Percentiles rank a stretch among this genome's conserved stretches.
These are phyloP conservation scores for Ethmia dodecea DNA, from an alignment of 2,888 invertebrate species.

Conservation along the genomic window DNA sequence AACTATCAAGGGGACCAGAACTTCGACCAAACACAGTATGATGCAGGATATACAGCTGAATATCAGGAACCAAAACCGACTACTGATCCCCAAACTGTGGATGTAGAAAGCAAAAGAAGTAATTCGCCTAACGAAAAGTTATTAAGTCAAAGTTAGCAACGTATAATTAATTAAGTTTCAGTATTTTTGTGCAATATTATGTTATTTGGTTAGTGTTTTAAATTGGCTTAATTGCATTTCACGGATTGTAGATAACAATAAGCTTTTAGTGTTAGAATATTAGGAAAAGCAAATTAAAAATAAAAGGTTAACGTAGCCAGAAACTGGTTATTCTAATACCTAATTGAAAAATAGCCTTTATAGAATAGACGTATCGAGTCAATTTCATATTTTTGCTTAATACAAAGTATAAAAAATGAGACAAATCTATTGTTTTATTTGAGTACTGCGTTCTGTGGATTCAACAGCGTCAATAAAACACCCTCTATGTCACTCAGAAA, in stretches of 20 bases:
- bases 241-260: background rate
- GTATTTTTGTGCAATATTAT: conserved; percentile 30
- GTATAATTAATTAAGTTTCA: conserved; percentile 33
- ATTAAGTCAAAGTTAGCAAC: conserved; percentile 55
- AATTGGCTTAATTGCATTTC: background rate
- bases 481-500: too few species aligned
- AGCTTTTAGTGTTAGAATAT: background rate
- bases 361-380: too few species aligned
- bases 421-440: too few species aligned
- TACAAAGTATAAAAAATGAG: too few species aligned
- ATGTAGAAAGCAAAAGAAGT: conserved; percentile 29
- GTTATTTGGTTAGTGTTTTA: conserved; percentile 10
- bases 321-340: too few species aligned
- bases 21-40: conserved; percentile 42
- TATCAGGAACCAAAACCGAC: conserved; percentile 21
- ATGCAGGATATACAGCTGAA: conserved; percentile 34
- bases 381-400: too few species aligned
- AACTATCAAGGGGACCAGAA: conserved; percentile 43
- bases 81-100: conserved; percentile 15
- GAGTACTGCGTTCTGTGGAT: too few species aligned
- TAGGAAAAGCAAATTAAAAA: too few species aligned
- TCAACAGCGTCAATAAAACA: too few species aligned
- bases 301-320: too few species aligned
- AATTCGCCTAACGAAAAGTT: conserved; percentile 38
- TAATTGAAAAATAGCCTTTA: too few species aligned